Evolutionary conservation across 2,797 vertebrate genomes (phyloP).

Genomic region (Anguilla anguilla): DNA sequence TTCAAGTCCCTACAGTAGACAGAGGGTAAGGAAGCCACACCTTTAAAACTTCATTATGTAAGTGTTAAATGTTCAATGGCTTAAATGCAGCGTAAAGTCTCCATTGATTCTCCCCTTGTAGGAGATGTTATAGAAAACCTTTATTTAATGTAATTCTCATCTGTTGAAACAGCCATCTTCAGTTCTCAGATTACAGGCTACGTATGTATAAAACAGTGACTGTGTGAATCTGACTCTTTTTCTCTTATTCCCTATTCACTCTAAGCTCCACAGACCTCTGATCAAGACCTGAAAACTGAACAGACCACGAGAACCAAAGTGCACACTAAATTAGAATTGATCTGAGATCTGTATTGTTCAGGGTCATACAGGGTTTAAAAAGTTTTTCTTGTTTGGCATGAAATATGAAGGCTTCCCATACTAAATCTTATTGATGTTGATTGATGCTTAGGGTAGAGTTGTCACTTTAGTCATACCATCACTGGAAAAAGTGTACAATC

Average conservation of each 20-base stretch:
- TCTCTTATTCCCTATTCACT: neutral
- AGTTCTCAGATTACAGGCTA: neutral
- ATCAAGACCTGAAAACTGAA: neutral
- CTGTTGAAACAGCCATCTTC: neutral
- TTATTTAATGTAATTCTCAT: neutral
- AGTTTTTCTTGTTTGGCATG: neutral
- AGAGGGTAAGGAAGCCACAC: too few relatives aligned
- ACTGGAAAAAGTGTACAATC: neutral
- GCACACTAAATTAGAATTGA: neutral
- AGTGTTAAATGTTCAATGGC: too few relatives aligned
- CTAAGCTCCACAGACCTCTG: neutral
- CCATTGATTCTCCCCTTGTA: neutral
- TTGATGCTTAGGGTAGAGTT: neutral
- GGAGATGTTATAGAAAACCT: neutral
- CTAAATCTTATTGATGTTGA: neutral
- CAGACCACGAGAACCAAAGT: neutral
- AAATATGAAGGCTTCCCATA: neutral
- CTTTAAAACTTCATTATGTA: too few relatives aligned
- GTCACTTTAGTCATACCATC: neutral
- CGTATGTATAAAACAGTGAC: neutral
- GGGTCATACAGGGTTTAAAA: neutral
- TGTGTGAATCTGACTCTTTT: neutral
- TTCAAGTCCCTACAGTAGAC: too few relatives aligned
- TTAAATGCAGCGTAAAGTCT: neutral
- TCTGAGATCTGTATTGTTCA: neutral